Percentiles rank a stretch among this genome's conserved stretches.
Evolutionary conservation across 2,797 vertebrate genomes (phyloP).

Genomic region (Cyprinella venusta): DNA sequence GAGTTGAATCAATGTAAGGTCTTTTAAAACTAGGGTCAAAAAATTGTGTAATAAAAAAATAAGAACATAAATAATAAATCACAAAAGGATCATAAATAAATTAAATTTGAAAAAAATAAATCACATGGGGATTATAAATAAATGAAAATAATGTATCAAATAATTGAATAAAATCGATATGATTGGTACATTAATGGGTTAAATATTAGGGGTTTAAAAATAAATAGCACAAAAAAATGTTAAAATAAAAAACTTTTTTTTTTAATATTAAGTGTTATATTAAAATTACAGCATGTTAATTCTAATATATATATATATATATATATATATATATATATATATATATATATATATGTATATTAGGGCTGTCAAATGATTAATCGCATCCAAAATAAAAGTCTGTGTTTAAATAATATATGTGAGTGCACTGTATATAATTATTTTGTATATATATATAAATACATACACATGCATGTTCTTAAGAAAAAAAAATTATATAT

Average conservation of each 20-base stretch:
- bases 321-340: too few relatives aligned
- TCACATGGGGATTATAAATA: neutral
- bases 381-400: too few relatives aligned
- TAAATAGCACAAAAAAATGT: neutral
- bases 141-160: neutral
- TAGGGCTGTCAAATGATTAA: too few relatives aligned
- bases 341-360: too few relatives aligned
- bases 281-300: neutral
- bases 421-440: too few relatives aligned
- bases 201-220: too few relatives aligned
- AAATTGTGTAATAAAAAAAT: neutral
- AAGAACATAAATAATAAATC: neutral
- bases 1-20: neutral
- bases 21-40: neutral
- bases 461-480: too few relatives aligned
- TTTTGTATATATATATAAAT: too few relatives aligned
- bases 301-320: neutral
- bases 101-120: neutral
- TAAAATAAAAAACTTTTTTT: neutral
- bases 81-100: neutral
- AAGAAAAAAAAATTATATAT: too few relatives aligned
- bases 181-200: too few relatives aligned
- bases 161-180: too few relatives aligned
- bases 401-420: too few relatives aligned
- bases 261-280: neutral